Evolutionary conservation across 1,140 invertebrate genomes (phyloP), one percentile per base, ranked within the genome.

Genomic region (Danaus plexippus): DNA sequence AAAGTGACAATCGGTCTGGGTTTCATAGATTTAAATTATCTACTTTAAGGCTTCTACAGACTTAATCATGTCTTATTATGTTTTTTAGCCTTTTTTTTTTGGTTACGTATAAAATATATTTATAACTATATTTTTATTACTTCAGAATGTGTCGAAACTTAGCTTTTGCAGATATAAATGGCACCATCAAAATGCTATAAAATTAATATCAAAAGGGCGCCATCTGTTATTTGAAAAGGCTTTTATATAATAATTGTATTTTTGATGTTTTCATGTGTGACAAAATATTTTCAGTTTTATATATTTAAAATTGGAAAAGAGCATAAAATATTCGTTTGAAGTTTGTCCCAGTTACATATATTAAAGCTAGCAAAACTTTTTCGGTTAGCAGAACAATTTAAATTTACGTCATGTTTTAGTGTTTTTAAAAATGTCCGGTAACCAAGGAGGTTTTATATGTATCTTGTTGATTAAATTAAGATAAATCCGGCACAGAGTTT

Each of bases 11-110:
- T 54, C 49, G 54, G 51, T 43, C 15, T 22, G 13, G 52, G 45
- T 46, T 59, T 59, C 49, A 52, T 54, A 52, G 52, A 55, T 54
- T 12, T 56, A 54, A 58, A 59, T 49, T 15, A 59, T 47, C 56
- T 54, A 52, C 22, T 45, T 8, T 47, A 15, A 13, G 46, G 18
- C 22, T 32, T 32, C 22, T 32, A 32, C 22, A 32, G 22, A 32
- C 22, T 32, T 32, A 32, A 32, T 32, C 22, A 32, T 32, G 22
- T 32, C 22, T 32, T 32, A 6, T 3, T 32, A 32, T 32, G 22
- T 32, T 32, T 32, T 57, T 51, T 52, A 50, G 43, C 50, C 10
- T 57, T 44, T 13, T 9, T 52, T 52, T 9, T 43, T 52, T 43
- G 8, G 9, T 32, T 7, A 32, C 2, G 22, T 32, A 32, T 32